Conservation (phyloP, 2,113 vertebrate genomes). For the Heterochromis multidens region DNA sequence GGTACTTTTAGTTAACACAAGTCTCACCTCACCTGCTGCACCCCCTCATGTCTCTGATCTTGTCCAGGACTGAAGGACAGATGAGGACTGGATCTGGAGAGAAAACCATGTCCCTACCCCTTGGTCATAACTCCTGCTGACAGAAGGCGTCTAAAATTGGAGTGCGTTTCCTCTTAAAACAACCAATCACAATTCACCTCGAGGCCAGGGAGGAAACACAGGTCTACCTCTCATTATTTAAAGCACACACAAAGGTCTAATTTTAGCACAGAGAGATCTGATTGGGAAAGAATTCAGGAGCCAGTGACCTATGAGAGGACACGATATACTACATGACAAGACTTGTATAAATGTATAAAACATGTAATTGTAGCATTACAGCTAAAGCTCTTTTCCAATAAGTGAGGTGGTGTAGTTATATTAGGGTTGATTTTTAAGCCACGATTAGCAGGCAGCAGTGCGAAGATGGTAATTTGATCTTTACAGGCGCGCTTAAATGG, state of each 20-base stretch:
- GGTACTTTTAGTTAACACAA: not conserved
- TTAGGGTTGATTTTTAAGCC: conserved; percentile 13
- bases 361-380: not conserved
- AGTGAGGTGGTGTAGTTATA: not conserved
- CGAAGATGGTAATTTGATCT: conserved; percentile 3
- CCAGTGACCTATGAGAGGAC: not conserved
- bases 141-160: conserved; percentile 50
- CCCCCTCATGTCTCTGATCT: not conserved
- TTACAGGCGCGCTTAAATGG: not conserved
- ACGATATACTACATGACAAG: not conserved
- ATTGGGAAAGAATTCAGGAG: not conserved
- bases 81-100: not conserved
- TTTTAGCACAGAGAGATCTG: not conserved
- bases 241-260: not conserved
- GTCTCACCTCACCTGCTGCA: not conserved
- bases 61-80: not conserved
- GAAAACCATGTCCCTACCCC: not conserved
- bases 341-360: not conserved
- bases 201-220: not conserved
- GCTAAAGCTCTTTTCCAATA: not conserved
- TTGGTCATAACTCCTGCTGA: conserved; percentile 25
- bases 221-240: conserved; percentile 7
- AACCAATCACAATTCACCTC: conserved; percentile 30
- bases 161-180: conserved; percentile 5
- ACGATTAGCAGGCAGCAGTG: not conserved